Conservation (phyloP, 2,888 invertebrate genomes). For the Yponomeuta plumbellus region DNA sequence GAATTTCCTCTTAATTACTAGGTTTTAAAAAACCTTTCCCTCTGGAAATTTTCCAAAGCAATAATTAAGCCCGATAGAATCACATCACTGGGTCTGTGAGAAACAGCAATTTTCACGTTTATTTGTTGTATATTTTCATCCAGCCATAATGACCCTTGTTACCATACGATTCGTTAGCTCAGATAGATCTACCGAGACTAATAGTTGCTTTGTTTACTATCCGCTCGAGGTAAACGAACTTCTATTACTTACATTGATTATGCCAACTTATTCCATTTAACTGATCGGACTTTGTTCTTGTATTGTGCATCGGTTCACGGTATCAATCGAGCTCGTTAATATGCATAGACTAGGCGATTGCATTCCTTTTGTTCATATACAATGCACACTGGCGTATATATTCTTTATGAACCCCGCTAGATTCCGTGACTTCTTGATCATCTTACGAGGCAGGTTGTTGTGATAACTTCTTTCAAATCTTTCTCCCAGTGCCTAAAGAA, state of each 20-base stretch:
- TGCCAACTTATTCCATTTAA: conserved; percentile 1
- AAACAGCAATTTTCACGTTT: not conserved
- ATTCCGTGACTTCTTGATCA: too few relatives aligned
- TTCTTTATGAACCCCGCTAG: not conserved
- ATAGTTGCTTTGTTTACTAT: not conserved
- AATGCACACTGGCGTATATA: not conserved
- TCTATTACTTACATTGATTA: not conserved
- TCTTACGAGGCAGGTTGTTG: too few relatives aligned
- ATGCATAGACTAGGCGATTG: not conserved
- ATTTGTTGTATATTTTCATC: not conserved
- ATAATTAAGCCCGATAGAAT: not conserved
- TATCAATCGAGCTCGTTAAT: not conserved
- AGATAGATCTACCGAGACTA: not conserved
- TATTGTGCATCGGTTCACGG: not conserved
- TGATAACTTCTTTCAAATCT: too few relatives aligned
- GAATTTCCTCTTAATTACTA: too few relatives aligned
- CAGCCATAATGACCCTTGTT: not conserved
- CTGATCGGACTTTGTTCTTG: not conserved
- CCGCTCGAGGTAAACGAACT: not conserved
- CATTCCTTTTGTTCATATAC: not conserved
- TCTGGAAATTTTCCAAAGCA: not conserved
- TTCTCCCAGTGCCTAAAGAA: not conserved
- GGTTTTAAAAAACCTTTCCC: not conserved
- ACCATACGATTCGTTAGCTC: not conserved
- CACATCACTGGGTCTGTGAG: not conserved